phyloP scores from a whole-genome alignment of 2,888 invertebrate species.

The Hartigia nigra region DNA sequence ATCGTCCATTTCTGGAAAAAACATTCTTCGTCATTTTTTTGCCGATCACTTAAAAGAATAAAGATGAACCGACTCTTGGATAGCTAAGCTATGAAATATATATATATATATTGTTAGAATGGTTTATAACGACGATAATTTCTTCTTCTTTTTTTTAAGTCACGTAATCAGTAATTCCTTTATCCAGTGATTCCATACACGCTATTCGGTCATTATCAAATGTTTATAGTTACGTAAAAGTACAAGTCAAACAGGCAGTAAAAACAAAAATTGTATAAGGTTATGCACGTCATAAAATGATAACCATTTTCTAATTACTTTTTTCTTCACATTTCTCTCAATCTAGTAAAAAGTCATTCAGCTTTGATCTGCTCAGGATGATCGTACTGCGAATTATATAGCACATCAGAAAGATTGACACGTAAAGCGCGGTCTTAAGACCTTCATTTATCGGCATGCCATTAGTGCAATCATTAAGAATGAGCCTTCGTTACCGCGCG shows the following conservation, averaged over 20 bases:
- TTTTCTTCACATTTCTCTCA: neutral
- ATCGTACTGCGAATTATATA: neutral
- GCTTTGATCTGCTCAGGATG: neutral
- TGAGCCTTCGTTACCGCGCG: slow-evolving; percentile 19
- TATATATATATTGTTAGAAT: neutral
- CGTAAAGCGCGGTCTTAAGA: neutral
- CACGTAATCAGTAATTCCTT: neutral
- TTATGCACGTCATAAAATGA: neutral
- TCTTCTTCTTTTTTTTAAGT: neutral
- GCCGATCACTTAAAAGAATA: too few relatives aligned
- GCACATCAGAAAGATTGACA: neutral
- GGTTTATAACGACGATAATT: neutral
- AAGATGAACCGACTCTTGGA: neutral
- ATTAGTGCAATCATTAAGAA: slow-evolving; percentile 35
- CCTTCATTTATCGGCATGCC: slow-evolving; percentile 33
- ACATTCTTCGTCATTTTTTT: neutral
- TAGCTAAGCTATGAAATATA: neutral
- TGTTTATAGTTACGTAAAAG: neutral
- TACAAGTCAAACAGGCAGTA: neutral
- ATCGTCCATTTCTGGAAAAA: neutral
- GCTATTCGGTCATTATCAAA: neutral
- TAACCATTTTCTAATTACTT: neutral
- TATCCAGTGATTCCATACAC: neutral
- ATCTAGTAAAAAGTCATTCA: neutral
- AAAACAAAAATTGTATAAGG: neutral